phyloP scores from a whole-genome alignment of 2,113 vertebrate species.

The Cottus gobio region DNA sequence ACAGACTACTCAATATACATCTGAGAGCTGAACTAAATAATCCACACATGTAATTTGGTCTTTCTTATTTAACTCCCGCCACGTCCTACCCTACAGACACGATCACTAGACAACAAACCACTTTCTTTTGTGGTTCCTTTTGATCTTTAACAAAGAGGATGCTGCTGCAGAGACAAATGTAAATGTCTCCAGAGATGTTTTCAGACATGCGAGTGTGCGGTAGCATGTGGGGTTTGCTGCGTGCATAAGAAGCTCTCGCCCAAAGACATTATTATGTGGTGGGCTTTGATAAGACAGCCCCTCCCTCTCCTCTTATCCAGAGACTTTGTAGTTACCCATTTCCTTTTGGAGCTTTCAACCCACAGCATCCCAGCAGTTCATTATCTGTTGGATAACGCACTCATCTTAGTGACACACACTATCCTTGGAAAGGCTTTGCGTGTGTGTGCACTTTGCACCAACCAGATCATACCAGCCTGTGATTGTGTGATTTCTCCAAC shows the following conservation, averaged over 20 bases:
- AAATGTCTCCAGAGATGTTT: background rate
- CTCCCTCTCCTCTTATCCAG: slow-evolving; percentile 26
- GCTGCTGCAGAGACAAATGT: background rate
- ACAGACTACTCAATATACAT: slow-evolving; percentile 55
- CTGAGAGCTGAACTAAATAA: slow-evolving; percentile 35
- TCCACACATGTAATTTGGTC: slow-evolving; percentile 30
- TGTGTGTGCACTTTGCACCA: slow-evolving; percentile 17
- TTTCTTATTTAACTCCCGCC: slow-evolving; percentile 24
- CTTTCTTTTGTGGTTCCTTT: background rate
- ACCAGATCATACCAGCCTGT: slow-evolving; percentile 12
- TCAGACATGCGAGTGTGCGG: background rate
- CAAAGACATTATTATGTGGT: slow-evolving; percentile 47
- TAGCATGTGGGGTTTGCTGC: slow-evolving; percentile 22
- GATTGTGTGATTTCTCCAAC: slow-evolving; percentile 4
- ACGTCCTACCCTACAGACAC: background rate
- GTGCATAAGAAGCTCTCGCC: slow-evolving; percentile 46
- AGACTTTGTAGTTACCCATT: slow-evolving; percentile 48
- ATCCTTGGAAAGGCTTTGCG: slow-evolving; percentile 21
- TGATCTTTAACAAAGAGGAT: background rate
- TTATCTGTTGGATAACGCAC: slow-evolving; percentile 53
- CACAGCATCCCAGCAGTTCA: slow-evolving; percentile 39
- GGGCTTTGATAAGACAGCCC: slow-evolving; percentile 32
- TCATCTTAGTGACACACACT: slow-evolving; percentile 14
- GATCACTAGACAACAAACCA: background rate
- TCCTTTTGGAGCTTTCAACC: slow-evolving; percentile 39